phyloP scores from a whole-genome alignment of 64 coral and sea anemone genomes.

The Stichodactyla mertensii region DNA sequence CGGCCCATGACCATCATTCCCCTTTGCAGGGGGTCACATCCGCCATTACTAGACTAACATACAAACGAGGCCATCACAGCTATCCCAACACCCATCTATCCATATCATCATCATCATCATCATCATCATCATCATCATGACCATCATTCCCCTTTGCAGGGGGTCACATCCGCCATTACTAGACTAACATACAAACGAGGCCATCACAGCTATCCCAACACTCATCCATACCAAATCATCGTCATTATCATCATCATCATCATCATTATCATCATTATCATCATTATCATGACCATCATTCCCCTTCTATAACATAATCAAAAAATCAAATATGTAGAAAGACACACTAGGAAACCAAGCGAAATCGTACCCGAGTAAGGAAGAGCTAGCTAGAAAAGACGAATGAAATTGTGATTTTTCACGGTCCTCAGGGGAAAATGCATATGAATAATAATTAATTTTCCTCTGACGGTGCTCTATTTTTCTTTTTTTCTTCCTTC shows the following conservation, averaged over 20 bases:
- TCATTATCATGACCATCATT: too few species aligned
- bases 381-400: too few species aligned
- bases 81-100: neutral
- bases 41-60: slow-evolving; percentile 47
- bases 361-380: too few species aligned
- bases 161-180: slow-evolving; percentile 82
- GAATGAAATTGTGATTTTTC: too few species aligned
- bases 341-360: too few species aligned
- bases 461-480: too few species aligned
- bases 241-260: neutral
- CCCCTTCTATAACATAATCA: too few species aligned
- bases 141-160: slow-evolving; percentile 99
- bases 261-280: neutral
- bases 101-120: neutral
- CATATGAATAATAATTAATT: too few species aligned
- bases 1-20: slow-evolving; percentile 99
- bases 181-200: neutral
- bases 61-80: neutral
- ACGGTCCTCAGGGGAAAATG: too few species aligned
- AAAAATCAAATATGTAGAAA: too few species aligned
- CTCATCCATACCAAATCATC: too few species aligned
- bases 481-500: too few species aligned
- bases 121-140: slow-evolving; percentile 38
- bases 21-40: slow-evolving; percentile 91
- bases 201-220: neutral